Percentiles rank a stretch among this genome's conserved stretches.
Evolutionary conservation across 2,797 vertebrate genomes (phyloP).

Genomic region (Liasis olivaceus): DNA sequence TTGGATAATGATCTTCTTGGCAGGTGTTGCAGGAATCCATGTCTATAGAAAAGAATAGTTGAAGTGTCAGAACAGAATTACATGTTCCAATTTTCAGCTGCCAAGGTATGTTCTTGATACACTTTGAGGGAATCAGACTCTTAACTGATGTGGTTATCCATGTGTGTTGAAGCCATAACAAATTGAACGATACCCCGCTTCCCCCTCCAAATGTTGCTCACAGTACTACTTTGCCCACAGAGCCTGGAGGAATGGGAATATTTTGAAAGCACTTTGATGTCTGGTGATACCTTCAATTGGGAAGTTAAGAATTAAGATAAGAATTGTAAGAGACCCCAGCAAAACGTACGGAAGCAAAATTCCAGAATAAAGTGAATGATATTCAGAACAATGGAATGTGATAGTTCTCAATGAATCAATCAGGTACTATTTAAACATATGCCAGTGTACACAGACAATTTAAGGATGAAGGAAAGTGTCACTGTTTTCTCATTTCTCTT

Average conservation of each 20-base stretch:
- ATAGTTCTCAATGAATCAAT: not conserved
- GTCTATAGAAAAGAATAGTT: not conserved
- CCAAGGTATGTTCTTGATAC: not conserved
- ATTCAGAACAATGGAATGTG: not conserved
- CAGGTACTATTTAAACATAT: not conserved
- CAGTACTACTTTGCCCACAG: not conserved
- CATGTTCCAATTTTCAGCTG: too few relatives aligned
- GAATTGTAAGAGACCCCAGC: not conserved
- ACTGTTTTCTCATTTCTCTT: not conserved
- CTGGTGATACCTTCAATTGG: not conserved
- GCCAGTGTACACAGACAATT: not conserved
- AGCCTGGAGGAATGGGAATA: not conserved
- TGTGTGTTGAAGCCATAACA: not conserved
- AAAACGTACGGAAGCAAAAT: not conserved
- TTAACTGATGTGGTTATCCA: not conserved
- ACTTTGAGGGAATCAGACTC: not conserved
- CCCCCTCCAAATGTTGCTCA: not conserved
- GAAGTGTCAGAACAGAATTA: not conserved
- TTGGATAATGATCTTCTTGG: not conserved
- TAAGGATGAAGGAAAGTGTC: not conserved
- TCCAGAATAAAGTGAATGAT: not conserved
- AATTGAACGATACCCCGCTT: not conserved
- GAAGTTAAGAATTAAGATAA: not conserved
- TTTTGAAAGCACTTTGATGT: not conserved
- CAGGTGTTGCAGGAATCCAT: not conserved